Conservation (phyloP, 1,140 invertebrate species). For the Micrasema longulum region DNA sequence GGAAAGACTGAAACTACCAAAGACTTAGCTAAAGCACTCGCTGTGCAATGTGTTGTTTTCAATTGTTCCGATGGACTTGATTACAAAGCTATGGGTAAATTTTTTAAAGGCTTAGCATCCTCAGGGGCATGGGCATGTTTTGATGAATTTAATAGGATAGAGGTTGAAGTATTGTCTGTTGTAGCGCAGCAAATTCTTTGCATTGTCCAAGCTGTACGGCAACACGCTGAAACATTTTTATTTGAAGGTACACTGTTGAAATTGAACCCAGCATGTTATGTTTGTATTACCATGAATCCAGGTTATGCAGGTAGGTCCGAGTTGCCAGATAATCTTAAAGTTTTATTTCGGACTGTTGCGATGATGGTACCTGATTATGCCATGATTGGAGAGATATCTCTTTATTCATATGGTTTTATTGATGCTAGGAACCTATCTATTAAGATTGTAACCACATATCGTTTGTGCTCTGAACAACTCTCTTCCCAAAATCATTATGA, state of each 20-base stretch:
- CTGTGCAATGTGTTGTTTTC: constrained; percentile 91
- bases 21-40: constrained; percentile 88
- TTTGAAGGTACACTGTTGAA: constrained; percentile 93
- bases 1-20: constrained; percentile 97
- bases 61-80: constrained; percentile 93
- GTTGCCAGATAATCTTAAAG: constrained; percentile 85
- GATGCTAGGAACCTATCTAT: constrained; percentile 85
- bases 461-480: constrained; percentile 90
- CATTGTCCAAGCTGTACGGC: constrained; percentile 84
- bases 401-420: constrained; percentile 94
- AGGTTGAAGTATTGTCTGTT: constrained; percentile 91
- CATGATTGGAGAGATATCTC: constrained; percentile 90
- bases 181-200: constrained; percentile 87
- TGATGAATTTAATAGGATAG: constrained; percentile 92
- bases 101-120: constrained; percentile 86
- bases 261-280: constrained; percentile 85
- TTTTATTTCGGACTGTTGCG: constrained; percentile 87
- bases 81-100: constrained; percentile 94
- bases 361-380: constrained; percentile 96
- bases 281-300: constrained; percentile 93
- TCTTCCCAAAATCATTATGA: constrained; percentile 95
- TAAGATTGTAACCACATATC: constrained; percentile 94
- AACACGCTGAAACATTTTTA: constrained; percentile 76
- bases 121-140: constrained; percentile 94
- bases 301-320: constrained; percentile 90